Evolutionary conservation across 2,888 invertebrate genomes (phyloP).

Genomic region (Branchellion lobata): DNA sequence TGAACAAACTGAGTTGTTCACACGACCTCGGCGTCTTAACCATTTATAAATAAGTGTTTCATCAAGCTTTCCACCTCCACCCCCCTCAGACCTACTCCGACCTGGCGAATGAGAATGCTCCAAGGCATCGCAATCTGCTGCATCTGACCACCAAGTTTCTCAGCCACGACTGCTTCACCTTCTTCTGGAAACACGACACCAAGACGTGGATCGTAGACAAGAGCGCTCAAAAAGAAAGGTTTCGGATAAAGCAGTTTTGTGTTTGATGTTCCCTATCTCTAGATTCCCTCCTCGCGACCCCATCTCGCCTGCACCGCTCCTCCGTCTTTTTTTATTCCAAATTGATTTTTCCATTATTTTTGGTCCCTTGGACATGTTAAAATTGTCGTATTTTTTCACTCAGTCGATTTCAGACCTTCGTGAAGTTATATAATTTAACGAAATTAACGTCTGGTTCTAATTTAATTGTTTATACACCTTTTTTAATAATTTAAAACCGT

Average conservation of each 20-base stretch:
- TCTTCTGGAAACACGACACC: conserved; percentile 46
- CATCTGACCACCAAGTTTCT: conserved; percentile 47
- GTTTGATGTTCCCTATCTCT: conserved; percentile 48
- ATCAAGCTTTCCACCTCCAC: background rate
- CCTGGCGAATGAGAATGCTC: conserved; percentile 34
- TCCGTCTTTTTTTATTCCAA: too few relatives aligned
- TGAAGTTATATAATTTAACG: too few relatives aligned
- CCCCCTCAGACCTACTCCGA: conserved; percentile 45
- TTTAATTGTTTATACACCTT: too few relatives aligned
- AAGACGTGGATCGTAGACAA: conserved; percentile 46
- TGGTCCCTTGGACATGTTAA: too few relatives aligned
- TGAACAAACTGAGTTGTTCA: too few relatives aligned
- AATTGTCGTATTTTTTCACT: too few relatives aligned
- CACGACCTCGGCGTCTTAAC: too few relatives aligned
- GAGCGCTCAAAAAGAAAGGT: conserved; percentile 45
- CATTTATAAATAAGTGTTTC: background rate
- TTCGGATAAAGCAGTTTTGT: conserved; percentile 49
- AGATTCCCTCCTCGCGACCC: conserved; percentile 24
- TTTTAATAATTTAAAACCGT: too few relatives aligned
- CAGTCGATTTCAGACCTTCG: too few relatives aligned
- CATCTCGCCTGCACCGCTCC: too few relatives aligned
- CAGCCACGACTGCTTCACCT: conserved; percentile 46
- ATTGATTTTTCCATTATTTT: too few relatives aligned
- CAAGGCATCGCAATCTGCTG: conserved; percentile 42
- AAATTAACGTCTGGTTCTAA: too few relatives aligned